A percentile compares a stretch with the other conserved stretches of the same genome.
These are phyloP conservation scores for Cydia pomonella DNA, from an alignment of 1,140 invertebrate species.

Conservation along the genomic window DNA sequence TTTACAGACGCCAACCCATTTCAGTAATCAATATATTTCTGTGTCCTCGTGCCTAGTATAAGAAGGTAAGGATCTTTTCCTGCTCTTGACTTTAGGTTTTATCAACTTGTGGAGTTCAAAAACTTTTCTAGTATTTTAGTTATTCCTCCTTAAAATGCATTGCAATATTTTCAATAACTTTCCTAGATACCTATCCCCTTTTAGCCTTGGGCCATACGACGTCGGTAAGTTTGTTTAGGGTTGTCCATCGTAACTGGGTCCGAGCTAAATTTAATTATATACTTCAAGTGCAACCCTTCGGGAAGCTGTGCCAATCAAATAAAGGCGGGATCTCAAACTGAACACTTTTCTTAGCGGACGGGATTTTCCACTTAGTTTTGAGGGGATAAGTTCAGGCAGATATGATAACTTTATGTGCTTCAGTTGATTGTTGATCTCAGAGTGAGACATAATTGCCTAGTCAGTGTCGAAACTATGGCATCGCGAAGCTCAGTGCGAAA, in stretches of 20 bases:
- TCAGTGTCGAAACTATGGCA: too few relatives aligned
- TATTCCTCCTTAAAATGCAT: too few relatives aligned
- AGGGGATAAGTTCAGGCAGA: neutral
- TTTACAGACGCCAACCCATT: neutral
- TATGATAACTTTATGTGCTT: neutral
- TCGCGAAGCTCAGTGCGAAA: too few relatives aligned
- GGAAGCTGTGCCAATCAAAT: constrained; percentile 36
- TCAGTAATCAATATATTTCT: neutral
- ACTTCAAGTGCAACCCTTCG: constrained; percentile 48
- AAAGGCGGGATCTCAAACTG: constrained; percentile 13
- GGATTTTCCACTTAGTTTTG: neutral
- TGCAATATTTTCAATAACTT: too few relatives aligned
- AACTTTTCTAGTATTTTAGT: too few relatives aligned
- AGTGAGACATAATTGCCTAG: too few relatives aligned
- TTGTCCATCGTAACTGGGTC: constrained; percentile 40
- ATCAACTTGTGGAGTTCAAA: too few relatives aligned
- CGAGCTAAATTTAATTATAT: constrained; percentile 56
- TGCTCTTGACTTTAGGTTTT: too few relatives aligned
- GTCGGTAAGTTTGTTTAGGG: constrained; percentile 54
- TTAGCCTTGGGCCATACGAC: constrained; percentile 35
- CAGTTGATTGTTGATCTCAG: too few relatives aligned
- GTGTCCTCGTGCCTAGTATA: neutral
- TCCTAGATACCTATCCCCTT: constrained; percentile 1
- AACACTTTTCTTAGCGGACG: neutral
- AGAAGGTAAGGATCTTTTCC: too few relatives aligned